Percentiles rank a stretch among this genome's conserved stretches.
Evolutionary conservation across 2,797 vertebrate genomes (phyloP).

Genomic region (Coendou prehensilis): DNA sequence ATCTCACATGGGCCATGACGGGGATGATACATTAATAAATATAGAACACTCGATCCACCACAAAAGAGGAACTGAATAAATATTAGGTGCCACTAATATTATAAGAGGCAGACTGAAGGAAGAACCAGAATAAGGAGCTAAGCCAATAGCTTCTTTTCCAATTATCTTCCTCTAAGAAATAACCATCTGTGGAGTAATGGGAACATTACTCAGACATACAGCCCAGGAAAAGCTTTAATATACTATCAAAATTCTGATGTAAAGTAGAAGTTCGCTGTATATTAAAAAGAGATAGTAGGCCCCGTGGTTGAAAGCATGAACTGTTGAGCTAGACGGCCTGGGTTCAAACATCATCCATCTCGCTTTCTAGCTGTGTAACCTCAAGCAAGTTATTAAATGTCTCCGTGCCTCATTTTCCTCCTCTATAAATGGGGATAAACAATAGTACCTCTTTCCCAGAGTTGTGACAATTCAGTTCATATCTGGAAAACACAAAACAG

Average conservation of each 20-base stretch:
- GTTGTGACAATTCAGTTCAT: conserved; percentile 24
- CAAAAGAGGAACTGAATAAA: conserved; percentile 4
- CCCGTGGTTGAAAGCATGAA: neutral
- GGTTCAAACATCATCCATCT: conserved; percentile 15
- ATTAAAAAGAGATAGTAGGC: neutral
- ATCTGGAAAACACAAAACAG: conserved; percentile 55
- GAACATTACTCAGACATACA: conserved; percentile 37
- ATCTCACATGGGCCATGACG: neutral
- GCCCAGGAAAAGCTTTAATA: conserved; percentile 25
- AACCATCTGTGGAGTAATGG: neutral
- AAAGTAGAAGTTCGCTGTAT: neutral
- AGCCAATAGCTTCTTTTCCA: neutral
- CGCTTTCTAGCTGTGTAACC: neutral
- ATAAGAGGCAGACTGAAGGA: neutral
- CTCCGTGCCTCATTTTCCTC: neutral
- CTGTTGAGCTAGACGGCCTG: neutral
- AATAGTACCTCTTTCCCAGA: neutral
- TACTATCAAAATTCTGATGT: neutral
- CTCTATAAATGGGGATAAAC: conserved; percentile 10
- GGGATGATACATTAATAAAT: conserved; percentile 3
- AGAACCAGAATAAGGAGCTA: neutral
- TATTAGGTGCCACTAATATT: neutral
- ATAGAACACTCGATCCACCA: neutral
- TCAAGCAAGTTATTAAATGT: conserved; percentile 43
- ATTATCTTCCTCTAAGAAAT: conserved; percentile 30